Percentiles rank a stretch among this genome's conserved stretches.
These are phyloP conservation scores for Lymantria monacha DNA, from an alignment of 2,888 invertebrate species.

Conservation along the genomic window DNA sequence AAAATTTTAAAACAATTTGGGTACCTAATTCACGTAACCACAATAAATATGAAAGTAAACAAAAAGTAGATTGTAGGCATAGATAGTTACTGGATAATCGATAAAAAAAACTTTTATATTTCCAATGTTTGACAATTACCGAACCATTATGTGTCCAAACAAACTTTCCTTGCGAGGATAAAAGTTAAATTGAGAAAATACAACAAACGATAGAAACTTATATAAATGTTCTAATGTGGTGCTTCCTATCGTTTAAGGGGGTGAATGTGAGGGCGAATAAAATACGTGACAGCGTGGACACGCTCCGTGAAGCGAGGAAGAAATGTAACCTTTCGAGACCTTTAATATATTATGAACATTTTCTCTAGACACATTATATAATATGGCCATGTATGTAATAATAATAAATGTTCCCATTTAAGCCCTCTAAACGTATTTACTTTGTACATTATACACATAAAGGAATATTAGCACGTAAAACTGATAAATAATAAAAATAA, in stretches of 20 bases:
- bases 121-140: conserved; percentile 28
- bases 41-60: too few species aligned
- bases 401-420: neutral
- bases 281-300: conserved; percentile 73
- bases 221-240: conserved; percentile 36
- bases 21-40: too few species aligned
- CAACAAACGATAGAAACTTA: conserved; percentile 31
- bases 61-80: too few species aligned
- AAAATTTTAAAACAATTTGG: too few species aligned
- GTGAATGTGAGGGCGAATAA: conserved; percentile 50
- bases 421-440: neutral
- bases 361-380: conserved; percentile 26
- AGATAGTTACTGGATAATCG: too few species aligned
- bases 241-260: conserved; percentile 43
- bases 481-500: too few species aligned
- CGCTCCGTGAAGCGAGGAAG: conserved; percentile 67
- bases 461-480: too few species aligned
- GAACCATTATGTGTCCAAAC: conserved; percentile 15
- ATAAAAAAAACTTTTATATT: neutral
- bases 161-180: conserved; percentile 15
- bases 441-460: neutral
- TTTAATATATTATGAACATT: conserved; percentile 46
- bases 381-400: too few species aligned
- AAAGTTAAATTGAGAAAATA: conserved; percentile 35
- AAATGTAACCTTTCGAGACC: conserved; percentile 60